These are phyloP conservation scores for Capromys pilorides DNA, from an alignment of 2,797 vertebrate genomes.

Conservation along the genomic window DNA sequence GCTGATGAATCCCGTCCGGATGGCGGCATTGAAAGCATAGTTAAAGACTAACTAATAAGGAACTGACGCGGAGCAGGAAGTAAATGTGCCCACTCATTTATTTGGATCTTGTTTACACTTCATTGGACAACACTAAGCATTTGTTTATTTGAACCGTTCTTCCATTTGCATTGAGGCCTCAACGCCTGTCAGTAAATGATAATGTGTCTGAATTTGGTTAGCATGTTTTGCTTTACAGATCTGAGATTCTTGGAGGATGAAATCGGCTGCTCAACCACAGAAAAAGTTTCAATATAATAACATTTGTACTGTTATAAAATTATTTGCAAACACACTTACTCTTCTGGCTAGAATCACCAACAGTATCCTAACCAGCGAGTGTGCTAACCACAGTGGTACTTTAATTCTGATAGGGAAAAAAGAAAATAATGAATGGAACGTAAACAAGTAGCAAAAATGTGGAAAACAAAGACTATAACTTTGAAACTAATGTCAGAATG, in stretches of 20 bases:
- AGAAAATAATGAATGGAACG: background rate
- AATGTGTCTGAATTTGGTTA: background rate
- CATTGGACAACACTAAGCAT: conserved; percentile 42
- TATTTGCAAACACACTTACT: background rate
- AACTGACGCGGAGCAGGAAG: background rate
- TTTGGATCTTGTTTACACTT: conserved; percentile 50
- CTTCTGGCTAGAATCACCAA: background rate
- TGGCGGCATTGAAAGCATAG: background rate
- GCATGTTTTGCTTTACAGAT: background rate
- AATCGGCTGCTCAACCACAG: background rate
- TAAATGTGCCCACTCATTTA: background rate
- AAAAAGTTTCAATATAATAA: background rate
- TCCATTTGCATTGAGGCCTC: conserved; percentile 13
- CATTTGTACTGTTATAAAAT: background rate
- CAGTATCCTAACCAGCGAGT: background rate
- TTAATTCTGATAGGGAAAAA: background rate
- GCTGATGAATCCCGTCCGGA: background rate
- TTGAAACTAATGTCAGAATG: background rate
- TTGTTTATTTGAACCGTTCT: conserved; percentile 59
- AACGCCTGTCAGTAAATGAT: conserved; percentile 31
- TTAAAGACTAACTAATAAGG: background rate
- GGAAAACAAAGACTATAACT: background rate
- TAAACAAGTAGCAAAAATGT: background rate
- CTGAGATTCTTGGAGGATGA: background rate
- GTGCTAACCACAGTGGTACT: background rate